Evolutionary conservation across 2,797 vertebrate genomes (phyloP).

Genomic region (Monodelphis domestica): DNA sequence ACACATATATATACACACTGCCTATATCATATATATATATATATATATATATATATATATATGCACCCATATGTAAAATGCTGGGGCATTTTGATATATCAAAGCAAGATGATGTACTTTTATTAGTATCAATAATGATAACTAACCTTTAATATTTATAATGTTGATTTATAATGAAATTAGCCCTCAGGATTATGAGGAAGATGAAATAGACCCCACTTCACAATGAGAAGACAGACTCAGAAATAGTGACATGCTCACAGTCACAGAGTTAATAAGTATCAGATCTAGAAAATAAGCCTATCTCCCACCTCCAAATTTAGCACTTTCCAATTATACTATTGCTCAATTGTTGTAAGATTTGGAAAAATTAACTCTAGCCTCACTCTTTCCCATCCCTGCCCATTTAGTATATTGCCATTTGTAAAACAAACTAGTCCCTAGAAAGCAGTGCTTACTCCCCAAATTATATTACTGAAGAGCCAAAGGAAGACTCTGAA

Average conservation of each 20-base stretch:
- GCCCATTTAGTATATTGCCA: neutral
- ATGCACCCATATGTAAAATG: neutral
- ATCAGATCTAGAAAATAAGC: neutral
- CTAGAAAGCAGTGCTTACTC: neutral
- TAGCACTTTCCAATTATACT: neutral
- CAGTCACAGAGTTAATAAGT: neutral
- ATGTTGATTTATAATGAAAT: neutral
- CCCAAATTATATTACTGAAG: neutral
- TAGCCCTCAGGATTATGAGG: neutral
- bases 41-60: no score
- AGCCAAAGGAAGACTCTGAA: neutral
- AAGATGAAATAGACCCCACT: neutral
- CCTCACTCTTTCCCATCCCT: neutral
- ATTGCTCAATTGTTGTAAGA: neutral
- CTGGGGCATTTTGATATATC: neutral
- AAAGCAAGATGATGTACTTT: neutral
- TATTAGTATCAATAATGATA: no score
- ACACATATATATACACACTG: no score
- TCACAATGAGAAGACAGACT: neutral
- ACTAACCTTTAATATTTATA: neutral
- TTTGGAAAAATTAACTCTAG: neutral
- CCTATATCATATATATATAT: no score
- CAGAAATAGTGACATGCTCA: neutral
- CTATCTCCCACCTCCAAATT: neutral
- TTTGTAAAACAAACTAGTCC: neutral